A percentile compares a stretch with the other conserved stretches of the same genome.
phyloP scores from a whole-genome alignment of 1,140 invertebrate species.

The Euglossa dilemma region DNA sequence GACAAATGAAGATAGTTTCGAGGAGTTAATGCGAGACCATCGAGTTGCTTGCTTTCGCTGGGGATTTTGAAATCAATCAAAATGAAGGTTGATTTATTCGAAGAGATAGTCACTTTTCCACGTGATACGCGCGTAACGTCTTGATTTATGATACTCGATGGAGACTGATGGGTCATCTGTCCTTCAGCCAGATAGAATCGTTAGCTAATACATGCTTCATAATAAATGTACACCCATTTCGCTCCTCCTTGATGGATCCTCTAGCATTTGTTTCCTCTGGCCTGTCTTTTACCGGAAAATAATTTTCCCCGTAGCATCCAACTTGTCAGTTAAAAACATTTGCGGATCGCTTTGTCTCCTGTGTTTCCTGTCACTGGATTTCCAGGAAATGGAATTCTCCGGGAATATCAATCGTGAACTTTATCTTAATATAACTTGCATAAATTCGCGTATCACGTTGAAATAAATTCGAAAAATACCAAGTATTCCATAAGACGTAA shows the following conservation, averaged over 20 bases:
- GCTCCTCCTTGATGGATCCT: neutral
- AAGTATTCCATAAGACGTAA: too few species aligned
- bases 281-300: neutral
- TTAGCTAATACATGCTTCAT: neutral
- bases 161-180: neutral
- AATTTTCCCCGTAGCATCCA: neutral
- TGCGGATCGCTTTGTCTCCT: too few species aligned
- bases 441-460: too few species aligned
- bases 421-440: too few species aligned
- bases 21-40: neutral
- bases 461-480: too few species aligned
- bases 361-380: too few species aligned
- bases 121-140: neutral
- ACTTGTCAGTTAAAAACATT: neutral
- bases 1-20: neutral
- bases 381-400: too few species aligned
- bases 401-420: too few species aligned
- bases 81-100: constrained; percentile 6
- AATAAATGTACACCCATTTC: neutral
- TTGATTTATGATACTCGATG: neutral
- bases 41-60: neutral
- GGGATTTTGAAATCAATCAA: neutral
- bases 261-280: neutral
- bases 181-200: neutral
- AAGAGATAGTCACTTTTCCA: neutral